phyloP scores from a whole-genome alignment of 2,797 vertebrate genomes.

The Cygnus olor region DNA sequence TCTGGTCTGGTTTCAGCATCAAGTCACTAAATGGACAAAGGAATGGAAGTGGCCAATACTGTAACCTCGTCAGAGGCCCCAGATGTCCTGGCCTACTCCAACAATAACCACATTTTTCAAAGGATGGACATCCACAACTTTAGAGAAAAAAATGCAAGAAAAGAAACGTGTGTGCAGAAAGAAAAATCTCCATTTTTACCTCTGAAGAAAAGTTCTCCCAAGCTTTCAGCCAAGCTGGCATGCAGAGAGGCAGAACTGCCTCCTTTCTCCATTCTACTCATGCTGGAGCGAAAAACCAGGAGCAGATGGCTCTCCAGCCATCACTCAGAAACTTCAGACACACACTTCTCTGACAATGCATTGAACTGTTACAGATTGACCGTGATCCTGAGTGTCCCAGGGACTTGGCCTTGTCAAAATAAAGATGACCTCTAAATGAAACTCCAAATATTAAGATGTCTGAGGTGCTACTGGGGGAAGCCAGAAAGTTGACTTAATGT shows the following conservation, averaged over 20 bases:
- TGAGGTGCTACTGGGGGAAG: neutral
- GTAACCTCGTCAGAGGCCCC: fast-evolving
- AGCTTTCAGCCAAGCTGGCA: neutral
- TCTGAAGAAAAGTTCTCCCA: neutral
- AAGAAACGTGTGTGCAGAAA: neutral
- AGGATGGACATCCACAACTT: neutral
- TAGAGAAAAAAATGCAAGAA: neutral
- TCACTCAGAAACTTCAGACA: neutral
- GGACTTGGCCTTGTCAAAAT: neutral
- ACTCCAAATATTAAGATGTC: neutral
- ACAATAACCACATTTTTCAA: neutral
- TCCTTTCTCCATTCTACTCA: neutral
- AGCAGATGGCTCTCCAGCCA: neutral
- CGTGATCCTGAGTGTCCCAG: fast-evolving
- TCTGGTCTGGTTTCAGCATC: neutral
- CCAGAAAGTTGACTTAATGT: neutral
- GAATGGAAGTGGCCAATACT: neutral
- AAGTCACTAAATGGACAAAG: neutral
- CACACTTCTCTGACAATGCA: neutral
- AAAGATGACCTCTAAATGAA: neutral
- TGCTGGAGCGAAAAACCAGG: neutral
- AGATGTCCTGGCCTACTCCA: neutral
- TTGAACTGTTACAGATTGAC: neutral
- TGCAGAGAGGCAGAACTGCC: neutral
- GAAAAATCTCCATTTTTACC: neutral